These are phyloP conservation scores for Probaryconus sp. DNA, from an alignment of 1,140 invertebrate genomes.

Conservation along the genomic window DNA sequence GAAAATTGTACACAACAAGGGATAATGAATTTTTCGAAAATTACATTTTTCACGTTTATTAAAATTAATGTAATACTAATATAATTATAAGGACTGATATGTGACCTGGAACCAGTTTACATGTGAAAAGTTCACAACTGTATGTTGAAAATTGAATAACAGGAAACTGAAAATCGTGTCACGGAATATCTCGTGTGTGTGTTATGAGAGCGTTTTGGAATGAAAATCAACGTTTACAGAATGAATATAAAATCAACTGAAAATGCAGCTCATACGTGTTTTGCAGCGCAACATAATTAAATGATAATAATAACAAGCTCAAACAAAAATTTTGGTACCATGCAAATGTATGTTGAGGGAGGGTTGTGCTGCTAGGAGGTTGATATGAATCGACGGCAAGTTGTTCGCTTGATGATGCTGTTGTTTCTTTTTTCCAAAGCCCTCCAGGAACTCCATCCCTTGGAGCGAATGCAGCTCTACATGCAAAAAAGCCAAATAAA, in stretches of 20 bases:
- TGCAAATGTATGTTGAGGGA: constrained; percentile 93
- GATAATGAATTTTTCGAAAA: no score
- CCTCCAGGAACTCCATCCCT: constrained; percentile 78
- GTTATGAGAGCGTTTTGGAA: constrained; percentile 21
- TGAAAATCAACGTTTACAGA: constrained; percentile 24
- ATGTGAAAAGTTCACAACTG: constrained; percentile 28
- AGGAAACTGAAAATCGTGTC: constrained; percentile 21
- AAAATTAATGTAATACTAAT: no score
- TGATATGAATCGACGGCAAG: constrained; percentile 71
- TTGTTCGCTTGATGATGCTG: constrained; percentile 68
- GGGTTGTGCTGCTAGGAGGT: constrained; percentile 84
- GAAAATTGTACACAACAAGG: no score
- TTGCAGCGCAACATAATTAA: constrained; percentile 13
- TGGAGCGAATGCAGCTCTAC: constrained; percentile 74
- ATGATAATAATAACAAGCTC: constrained; percentile 67
- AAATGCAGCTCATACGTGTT: neutral
- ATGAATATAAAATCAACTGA: neutral
- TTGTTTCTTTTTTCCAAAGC: constrained; percentile 76
- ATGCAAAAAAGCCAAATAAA: constrained; percentile 62
- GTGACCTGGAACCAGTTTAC: constrained; percentile 32
- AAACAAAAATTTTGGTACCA: constrained; percentile 81
- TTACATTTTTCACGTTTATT: no score
- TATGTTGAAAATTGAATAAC: constrained; percentile 31
- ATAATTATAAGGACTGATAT: constrained; percentile 14
- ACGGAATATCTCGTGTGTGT: constrained; percentile 15